Conservation (phyloP, 2,888 invertebrate genomes). For the Ornithoptera priamus region DNA sequence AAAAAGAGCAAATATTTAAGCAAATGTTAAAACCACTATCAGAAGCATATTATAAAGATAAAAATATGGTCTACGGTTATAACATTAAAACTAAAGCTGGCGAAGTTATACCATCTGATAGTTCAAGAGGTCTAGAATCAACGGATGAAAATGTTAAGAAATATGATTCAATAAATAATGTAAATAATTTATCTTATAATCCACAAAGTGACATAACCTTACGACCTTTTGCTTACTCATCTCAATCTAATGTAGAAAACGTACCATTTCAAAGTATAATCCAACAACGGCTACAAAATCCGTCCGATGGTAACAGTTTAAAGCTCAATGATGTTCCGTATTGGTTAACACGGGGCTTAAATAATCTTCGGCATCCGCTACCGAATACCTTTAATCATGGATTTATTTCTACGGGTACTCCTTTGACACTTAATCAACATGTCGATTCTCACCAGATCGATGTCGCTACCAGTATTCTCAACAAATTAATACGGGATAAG, state of each 20-base stretch:
- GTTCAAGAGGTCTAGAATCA: conserved; percentile 50
- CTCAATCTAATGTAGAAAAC: conserved; percentile 54
- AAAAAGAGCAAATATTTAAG: conserved; percentile 58
- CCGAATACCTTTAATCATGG: conserved; percentile 61
- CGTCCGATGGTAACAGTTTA: conserved; percentile 55
- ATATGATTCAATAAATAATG: conserved; percentile 49
- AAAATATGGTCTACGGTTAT: conserved; percentile 61
- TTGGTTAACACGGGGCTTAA: conserved; percentile 57
- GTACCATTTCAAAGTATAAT: conserved; percentile 49
- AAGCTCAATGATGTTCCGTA: conserved; percentile 70
- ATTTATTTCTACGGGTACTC: conserved; percentile 57
- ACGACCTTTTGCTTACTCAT: conserved; percentile 47
- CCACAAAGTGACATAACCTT: conserved; percentile 47
- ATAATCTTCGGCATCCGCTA: conserved; percentile 48
- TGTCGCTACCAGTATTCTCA: conserved; percentile 58
- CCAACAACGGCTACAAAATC: conserved; percentile 53
- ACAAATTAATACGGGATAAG: conserved; percentile 60
- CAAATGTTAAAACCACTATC: conserved; percentile 61
- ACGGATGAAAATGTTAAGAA: conserved; percentile 52
- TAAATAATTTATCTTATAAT: conserved; percentile 41
- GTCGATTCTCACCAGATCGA: conserved; percentile 70
- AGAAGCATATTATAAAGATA: conserved; percentile 69
- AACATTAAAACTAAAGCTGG: conserved; percentile 65
- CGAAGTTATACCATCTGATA: conserved; percentile 48
- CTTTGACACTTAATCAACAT: conserved; percentile 68